These are phyloP conservation scores for Epizoanthus fatuus DNA, from an alignment of 92 coral and sea anemone genomes.

Conservation along the genomic window DNA sequence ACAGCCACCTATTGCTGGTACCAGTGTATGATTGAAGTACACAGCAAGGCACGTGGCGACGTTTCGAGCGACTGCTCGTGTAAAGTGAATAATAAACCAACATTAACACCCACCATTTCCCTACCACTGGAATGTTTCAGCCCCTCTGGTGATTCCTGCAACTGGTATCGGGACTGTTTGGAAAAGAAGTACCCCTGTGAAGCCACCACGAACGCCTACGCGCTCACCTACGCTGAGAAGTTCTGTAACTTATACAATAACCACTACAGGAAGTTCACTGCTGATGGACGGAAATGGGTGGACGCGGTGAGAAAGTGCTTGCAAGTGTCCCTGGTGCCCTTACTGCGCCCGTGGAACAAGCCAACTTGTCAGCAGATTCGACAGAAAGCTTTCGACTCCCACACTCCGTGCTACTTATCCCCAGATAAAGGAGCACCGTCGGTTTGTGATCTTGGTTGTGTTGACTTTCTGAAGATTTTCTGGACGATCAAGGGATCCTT, in stretches of 20 bases:
- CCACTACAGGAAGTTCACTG: constrained; percentile 6
- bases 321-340: constrained; percentile 68
- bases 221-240: constrained; percentile 72
- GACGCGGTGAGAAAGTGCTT: constrained; percentile 77
- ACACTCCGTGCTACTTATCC: constrained; percentile 71
- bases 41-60: constrained; percentile 48
- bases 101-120: constrained; percentile 29
- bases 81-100: not conserved
- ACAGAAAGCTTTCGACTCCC: constrained; percentile 62
- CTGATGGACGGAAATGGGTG: constrained; percentile 62
- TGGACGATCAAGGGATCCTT: constrained; percentile 70
- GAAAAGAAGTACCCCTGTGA: constrained; percentile 74
- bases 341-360: constrained; percentile 65
- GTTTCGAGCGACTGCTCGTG: constrained; percentile 71
- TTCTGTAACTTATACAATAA: constrained; percentile 63
- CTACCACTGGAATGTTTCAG: constrained; percentile 73
- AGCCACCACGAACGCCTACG: constrained; percentile 69
- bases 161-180: constrained; percentile 78
- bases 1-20: constrained; percentile 65
- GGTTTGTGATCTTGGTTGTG: constrained; percentile 59
- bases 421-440: constrained; percentile 66
- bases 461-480: constrained; percentile 59
- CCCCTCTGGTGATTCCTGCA: constrained; percentile 72
- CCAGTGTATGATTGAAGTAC: constrained; percentile 87
- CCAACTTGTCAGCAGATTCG: constrained; percentile 71